Evolutionary conservation across 2,888 invertebrate genomes (phyloP).

Genomic region (Leptopilina myrica): DNA sequence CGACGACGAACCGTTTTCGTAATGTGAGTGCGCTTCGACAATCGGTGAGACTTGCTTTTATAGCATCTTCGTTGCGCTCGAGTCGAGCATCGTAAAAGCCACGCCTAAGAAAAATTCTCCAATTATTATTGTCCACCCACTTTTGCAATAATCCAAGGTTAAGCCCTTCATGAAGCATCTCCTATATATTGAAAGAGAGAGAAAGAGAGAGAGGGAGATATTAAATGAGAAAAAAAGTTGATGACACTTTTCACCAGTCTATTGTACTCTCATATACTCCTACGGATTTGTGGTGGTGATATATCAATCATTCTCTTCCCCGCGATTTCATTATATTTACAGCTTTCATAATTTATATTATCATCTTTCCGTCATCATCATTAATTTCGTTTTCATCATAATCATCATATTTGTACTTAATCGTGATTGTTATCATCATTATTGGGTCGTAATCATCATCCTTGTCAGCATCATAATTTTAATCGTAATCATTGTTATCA

Average conservation of each 20-base stretch:
- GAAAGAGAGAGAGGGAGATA: too few relatives aligned
- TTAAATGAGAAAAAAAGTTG: constrained; percentile 9
- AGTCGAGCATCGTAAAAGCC: constrained; percentile 40
- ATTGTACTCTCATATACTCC: constrained; percentile 4
- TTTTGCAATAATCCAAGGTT: constrained; percentile 22
- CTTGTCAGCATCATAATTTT: too few relatives aligned
- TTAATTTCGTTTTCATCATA: not conserved
- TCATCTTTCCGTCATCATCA: not conserved
- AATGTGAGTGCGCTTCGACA: constrained; percentile 58
- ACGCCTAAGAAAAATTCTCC: constrained; percentile 35
- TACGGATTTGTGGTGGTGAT: not conserved
- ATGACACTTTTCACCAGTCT: constrained; percentile 48
- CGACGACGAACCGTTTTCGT: constrained; percentile 58
- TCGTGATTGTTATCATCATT: too few relatives aligned
- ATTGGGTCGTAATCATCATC: too few relatives aligned
- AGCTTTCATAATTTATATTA: not conserved
- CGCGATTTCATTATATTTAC: constrained; percentile 7
- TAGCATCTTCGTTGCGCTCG: constrained; percentile 54
- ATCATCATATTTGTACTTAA: too few relatives aligned
- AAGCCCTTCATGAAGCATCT: constrained; percentile 21
- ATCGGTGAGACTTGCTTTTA: constrained; percentile 61
- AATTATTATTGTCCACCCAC: constrained; percentile 38
- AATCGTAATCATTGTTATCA: too few relatives aligned
- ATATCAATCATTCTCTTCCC: constrained; percentile 32
- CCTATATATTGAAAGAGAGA: too few relatives aligned